phyloP scores from a whole-genome alignment of 2,888 invertebrate species.

The Ferdinandea cuprea region DNA sequence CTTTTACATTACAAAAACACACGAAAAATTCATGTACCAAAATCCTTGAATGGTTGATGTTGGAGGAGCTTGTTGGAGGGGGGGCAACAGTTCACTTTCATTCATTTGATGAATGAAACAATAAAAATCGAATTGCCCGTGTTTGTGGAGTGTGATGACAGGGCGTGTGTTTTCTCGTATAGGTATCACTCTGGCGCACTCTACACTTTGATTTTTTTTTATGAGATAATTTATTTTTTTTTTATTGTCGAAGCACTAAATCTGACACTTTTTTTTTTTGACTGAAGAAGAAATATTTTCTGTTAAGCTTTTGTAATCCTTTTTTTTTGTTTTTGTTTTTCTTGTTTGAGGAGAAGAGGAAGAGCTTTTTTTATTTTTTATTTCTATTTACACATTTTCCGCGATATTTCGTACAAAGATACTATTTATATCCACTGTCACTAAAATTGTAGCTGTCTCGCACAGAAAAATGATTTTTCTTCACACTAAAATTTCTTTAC shows the following conservation, averaged over 20 bases:
- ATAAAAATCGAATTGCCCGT: slow-evolving; percentile 32
- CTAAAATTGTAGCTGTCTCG: slow-evolving; percentile 29
- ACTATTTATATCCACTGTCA: slow-evolving; percentile 66
- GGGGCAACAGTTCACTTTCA: slow-evolving; percentile 9
- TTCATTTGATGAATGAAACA: slow-evolving; percentile 69
- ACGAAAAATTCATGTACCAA: slow-evolving; percentile 42
- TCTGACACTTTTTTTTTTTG: slow-evolving; percentile 32
- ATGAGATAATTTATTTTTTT: slow-evolving; percentile 9
- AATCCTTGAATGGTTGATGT: slow-evolving; percentile 64
- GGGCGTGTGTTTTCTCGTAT: slow-evolving; percentile 34
- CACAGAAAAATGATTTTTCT: slow-evolving; percentile 18
- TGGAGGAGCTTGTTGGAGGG: background rate
- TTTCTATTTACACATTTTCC: slow-evolving; percentile 32
- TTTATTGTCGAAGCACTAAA: background rate
- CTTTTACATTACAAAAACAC: slow-evolving; percentile 10
- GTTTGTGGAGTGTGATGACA: slow-evolving; percentile 16
- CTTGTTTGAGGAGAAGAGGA: background rate
- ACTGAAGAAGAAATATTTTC: background rate
- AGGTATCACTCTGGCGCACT: slow-evolving; percentile 48
- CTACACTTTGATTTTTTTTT: slow-evolving; percentile 11
- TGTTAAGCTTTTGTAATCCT: slow-evolving; percentile 40
- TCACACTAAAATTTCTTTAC: too few relatives aligned
- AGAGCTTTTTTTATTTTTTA: slow-evolving; percentile 42
- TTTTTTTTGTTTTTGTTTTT: slow-evolving; percentile 2
- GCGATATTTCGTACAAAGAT: slow-evolving; percentile 41